Conservation (phyloP, 1,140 invertebrate species). For the Lordiphosa collinella region DNA sequence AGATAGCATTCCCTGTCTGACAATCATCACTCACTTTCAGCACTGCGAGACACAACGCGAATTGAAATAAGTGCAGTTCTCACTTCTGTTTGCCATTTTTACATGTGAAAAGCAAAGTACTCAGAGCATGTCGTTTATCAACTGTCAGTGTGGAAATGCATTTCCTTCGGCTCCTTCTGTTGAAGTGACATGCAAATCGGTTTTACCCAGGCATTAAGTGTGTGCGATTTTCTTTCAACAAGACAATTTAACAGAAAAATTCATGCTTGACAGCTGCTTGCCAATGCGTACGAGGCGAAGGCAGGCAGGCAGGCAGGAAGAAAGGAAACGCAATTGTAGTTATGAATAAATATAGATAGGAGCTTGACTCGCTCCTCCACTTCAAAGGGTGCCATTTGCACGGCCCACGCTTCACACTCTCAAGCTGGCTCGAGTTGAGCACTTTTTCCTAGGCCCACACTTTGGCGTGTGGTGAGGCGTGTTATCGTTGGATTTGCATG, state of each 20-base stretch:
- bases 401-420: too few relatives aligned
- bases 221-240: constrained; percentile 72
- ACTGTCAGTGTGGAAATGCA: constrained; percentile 44
- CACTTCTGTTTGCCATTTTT: constrained; percentile 13
- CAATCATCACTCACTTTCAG: constrained; percentile 64
- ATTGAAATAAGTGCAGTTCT: constrained; percentile 39
- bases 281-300: constrained; percentile 38
- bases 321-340: constrained; percentile 39
- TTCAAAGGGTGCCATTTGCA: constrained; percentile 15
- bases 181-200: constrained; percentile 59
- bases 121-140: constrained; percentile 66
- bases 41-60: constrained; percentile 31
- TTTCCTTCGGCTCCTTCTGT: constrained; percentile 24
- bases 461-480: constrained; percentile 54
- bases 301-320: neutral
- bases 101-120: constrained; percentile 34
- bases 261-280: constrained; percentile 65
- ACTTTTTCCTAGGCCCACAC: constrained; percentile 9
- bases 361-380: constrained; percentile 17
- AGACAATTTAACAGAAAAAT: constrained; percentile 72
- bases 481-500: constrained; percentile 63
- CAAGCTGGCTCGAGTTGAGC: neutral
- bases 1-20: constrained; percentile 29
- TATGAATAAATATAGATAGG: constrained; percentile 65
- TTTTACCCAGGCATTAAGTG: constrained; percentile 64